phyloP scores from a whole-genome alignment of 1,140 invertebrate species.

The Habropoda laboriosa region DNA sequence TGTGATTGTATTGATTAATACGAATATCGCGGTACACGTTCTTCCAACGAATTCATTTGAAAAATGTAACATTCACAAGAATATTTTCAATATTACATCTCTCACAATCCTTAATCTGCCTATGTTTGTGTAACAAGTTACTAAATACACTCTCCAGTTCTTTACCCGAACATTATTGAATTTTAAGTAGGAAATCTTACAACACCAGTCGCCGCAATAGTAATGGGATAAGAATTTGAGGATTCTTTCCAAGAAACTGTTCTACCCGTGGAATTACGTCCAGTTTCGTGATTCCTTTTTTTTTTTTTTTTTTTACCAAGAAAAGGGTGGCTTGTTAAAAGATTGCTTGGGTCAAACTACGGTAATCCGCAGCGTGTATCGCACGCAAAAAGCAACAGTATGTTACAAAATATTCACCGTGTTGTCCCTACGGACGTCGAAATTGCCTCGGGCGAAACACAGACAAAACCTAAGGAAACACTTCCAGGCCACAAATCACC shows the following conservation, averaged over 20 bases:
- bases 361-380: no score
- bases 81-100: no score
- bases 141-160: no score
- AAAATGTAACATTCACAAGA: no score
- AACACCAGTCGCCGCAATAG: background rate
- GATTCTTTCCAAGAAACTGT: background rate
- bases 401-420: background rate
- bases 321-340: background rate
- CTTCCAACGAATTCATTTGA: no score
- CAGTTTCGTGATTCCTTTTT: no score
- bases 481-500: background rate
- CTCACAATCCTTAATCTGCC: no score
- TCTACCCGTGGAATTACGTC: no score
- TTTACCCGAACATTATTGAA: background rate
- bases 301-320: no score
- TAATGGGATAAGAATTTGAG: background rate
- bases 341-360: background rate
- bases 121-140: background rate
- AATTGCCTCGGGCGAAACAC: background rate
- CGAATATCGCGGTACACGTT: no score
- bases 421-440: background rate
- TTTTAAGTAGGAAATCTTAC: background rate
- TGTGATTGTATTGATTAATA: no score
- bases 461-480: background rate
- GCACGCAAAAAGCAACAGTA: background rate